Evolutionary conservation across 2,113 vertebrate genomes (phyloP), one percentile per base, ranked within the genome.

Genomic region (Vicugna pacos): DNA sequence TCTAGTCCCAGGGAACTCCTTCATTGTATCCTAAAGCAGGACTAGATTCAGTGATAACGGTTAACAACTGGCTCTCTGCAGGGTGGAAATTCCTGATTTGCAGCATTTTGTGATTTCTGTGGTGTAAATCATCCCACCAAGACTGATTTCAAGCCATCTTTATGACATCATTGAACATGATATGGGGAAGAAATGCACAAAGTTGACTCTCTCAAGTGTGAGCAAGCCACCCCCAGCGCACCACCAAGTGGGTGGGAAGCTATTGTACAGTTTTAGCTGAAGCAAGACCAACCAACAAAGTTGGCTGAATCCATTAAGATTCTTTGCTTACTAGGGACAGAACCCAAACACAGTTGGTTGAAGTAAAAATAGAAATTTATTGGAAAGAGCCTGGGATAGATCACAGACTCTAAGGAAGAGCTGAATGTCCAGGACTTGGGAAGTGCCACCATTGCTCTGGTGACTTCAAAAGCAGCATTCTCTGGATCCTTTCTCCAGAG

Each of bases 361-460:
- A 90, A 93, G 28, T n/a, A 94, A 75, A 94, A 67, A 62, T 50
- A 76, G 19, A 92, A 70, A 28, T 76, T 48, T 30, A 62, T 60
- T 32, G 11, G 1, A 14, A 82, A 83, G 64, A 87, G 5, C 3
- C 60, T 82, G 46, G 16, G 38, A 30, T 30, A 24, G 26, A 28
- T 22, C 35, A 30, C 14, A 16, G 9, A 85, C 42, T 48, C 30
- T 48, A 42, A 56, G 54, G 42, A 85, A 64, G n/a, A 92, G 10
- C 0, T 19, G 14, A 80, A 70, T 46, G 35, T 14, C 35, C 54
- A 69, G 10, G 48, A 65, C n/a, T 38, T 52, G 54, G 67, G 30
- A 85, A 84, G 48, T 7, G 13, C 58, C 8, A 19, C 17, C 2
- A 3, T 30, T 94, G 76, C 32, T 67, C 1, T 60, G 26, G 11